phyloP scores from a whole-genome alignment of 1,140 invertebrate genomes.

The Hermetia illucens region DNA sequence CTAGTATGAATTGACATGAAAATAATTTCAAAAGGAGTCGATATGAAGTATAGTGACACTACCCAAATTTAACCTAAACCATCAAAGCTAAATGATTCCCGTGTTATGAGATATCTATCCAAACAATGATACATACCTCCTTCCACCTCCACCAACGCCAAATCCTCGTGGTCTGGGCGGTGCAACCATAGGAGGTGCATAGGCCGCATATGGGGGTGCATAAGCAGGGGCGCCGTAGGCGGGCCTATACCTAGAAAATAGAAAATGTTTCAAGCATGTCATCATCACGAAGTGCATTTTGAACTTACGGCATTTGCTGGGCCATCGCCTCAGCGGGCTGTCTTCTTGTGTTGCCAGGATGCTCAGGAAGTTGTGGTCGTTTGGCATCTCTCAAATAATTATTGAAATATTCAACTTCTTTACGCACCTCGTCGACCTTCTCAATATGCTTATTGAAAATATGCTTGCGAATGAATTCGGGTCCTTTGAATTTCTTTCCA shows the following conservation, averaged over 20 bases:
- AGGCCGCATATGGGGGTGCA: conserved; percentile 20
- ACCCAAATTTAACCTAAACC: too few relatives aligned
- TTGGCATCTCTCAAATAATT: conserved; percentile 94
- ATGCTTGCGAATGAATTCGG: conserved; percentile 97
- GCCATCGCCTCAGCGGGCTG: conserved; percentile 23
- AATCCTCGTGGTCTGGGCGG: conserved; percentile 18
- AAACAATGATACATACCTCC: too few relatives aligned
- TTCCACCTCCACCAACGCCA: conserved; percentile 18
- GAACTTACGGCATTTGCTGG: not conserved
- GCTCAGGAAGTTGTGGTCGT: conserved; percentile 85
- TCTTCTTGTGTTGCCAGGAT: conserved; percentile 35
- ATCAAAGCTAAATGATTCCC: too few relatives aligned
- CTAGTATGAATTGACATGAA: too few relatives aligned
- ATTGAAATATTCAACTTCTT: conserved; percentile 96
- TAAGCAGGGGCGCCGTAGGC: conserved; percentile 18
- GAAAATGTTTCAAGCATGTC: too few relatives aligned
- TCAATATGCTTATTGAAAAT: conserved; percentile 96
- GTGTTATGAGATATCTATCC: too few relatives aligned
- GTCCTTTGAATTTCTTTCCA: conserved; percentile 98
- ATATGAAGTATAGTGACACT: too few relatives aligned
- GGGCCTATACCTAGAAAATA: conserved; percentile 8
- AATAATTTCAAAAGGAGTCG: too few relatives aligned
- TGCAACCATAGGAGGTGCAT: conserved; percentile 19
- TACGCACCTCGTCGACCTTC: conserved; percentile 92
- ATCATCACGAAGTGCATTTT: too few relatives aligned